These are phyloP conservation scores for Asobara japonica DNA, from an alignment of 1,140 invertebrate species.

Conservation along the genomic window DNA sequence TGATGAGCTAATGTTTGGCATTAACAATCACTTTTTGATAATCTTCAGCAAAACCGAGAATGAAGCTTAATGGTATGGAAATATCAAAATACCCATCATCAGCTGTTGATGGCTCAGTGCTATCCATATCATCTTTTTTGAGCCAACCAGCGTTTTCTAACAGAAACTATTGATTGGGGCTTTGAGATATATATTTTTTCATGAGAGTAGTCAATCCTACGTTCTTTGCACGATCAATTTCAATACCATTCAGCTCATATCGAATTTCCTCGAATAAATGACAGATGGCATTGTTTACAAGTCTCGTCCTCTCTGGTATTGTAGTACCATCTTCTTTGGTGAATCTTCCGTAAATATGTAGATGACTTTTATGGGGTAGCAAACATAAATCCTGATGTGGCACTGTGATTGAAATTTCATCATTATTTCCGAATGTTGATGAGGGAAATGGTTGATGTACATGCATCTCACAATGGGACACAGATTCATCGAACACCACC, in stretches of 20 bases:
- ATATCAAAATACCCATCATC: conserved; percentile 50
- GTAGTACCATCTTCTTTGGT: not conserved
- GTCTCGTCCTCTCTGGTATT: conserved; percentile 50
- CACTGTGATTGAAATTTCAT: conserved; percentile 22
- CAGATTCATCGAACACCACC: conserved; percentile 30
- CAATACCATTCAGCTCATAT: conserved; percentile 60
- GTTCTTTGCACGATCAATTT: conserved; percentile 60
- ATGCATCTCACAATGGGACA: conserved; percentile 38
- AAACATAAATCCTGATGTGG: too few relatives aligned
- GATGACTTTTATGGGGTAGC: not conserved
- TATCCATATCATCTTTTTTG: conserved; percentile 24
- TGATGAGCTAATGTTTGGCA: conserved; percentile 56
- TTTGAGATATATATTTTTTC: conserved; percentile 53
- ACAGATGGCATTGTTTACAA: too few relatives aligned
- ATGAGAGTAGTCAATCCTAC: conserved; percentile 56
- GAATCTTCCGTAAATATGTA: not conserved
- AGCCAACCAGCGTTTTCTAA: conserved; percentile 49
- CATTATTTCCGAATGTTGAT: conserved; percentile 8
- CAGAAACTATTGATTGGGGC: conserved; percentile 32
- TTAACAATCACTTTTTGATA: conserved; percentile 61
- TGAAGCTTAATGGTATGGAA: conserved; percentile 53
- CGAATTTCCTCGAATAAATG: conserved; percentile 62
- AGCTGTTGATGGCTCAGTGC: conserved; percentile 24
- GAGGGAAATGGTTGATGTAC: conserved; percentile 16
- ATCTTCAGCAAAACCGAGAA: conserved; percentile 64